A percentile compares a stretch with the other conserved stretches of the same genome.
phyloP scores from a whole-genome alignment of 2,888 invertebrate genomes.

The Zootermopsis nevadensis region DNA sequence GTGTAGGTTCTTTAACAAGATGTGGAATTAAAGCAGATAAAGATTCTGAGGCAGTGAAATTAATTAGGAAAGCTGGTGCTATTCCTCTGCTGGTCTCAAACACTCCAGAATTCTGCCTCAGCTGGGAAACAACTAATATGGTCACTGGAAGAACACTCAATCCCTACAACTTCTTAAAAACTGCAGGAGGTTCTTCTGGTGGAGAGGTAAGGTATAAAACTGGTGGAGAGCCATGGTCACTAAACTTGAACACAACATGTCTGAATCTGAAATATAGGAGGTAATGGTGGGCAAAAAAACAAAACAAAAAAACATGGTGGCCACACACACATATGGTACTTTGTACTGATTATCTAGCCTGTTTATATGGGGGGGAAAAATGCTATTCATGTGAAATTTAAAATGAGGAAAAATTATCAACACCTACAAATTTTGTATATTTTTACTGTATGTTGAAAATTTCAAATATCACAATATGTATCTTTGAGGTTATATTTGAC shows the following conservation, averaged over 20 bases:
- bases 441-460: no score
- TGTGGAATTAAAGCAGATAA: constrained; percentile 61
- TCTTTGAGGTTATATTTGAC: no score
- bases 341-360: no score
- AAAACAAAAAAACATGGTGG: no score
- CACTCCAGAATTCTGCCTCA: constrained; percentile 72
- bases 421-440: no score
- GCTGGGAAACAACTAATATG: constrained; percentile 71
- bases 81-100: constrained; percentile 74
- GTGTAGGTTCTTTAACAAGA: constrained; percentile 59
- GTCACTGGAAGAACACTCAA: constrained; percentile 72
- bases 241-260: not conserved
- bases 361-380: no score
- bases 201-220: constrained; percentile 63
- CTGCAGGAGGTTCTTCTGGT: constrained; percentile 74
- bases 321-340: no score
- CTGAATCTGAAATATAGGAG: not conserved
- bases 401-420: no score
- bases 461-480: no score
- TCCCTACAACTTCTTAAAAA: constrained; percentile 71
- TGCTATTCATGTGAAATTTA: no score
- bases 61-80: constrained; percentile 68
- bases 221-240: not conserved
- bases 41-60: constrained; percentile 67
- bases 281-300: no score